These are phyloP conservation scores for Zoanthus gigantus DNA, from an alignment of 92 coral and sea anemone genomes.

Conservation along the genomic window DNA sequence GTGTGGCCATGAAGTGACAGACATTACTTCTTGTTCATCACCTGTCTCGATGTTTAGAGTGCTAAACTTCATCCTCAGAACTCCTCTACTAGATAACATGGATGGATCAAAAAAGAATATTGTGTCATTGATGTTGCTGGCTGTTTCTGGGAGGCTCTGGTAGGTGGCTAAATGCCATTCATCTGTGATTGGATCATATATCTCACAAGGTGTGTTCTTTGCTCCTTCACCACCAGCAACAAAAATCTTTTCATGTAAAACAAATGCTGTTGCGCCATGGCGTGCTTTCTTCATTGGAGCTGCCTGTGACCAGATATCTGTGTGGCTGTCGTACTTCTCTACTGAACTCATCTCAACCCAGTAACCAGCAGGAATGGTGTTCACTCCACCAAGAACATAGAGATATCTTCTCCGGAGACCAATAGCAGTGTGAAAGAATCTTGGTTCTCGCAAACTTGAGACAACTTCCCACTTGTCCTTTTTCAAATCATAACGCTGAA, in stretches of 20 bases:
- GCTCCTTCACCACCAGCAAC: constrained; percentile 74
- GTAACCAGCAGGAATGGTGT: constrained; percentile 59
- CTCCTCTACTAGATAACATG: constrained; percentile 44
- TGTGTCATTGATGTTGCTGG: constrained; percentile 44
- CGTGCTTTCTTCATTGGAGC: constrained; percentile 71
- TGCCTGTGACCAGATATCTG: constrained; percentile 66
- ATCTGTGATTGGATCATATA: constrained; percentile 64
- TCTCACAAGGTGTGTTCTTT: constrained; percentile 65
- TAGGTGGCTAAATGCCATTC: constrained; percentile 65
- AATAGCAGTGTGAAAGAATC: constrained; percentile 67
- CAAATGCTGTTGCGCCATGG: constrained; percentile 68
- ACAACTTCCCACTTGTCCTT: constrained; percentile 63
- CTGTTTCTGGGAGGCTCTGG: constrained; percentile 48
- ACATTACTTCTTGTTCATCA: constrained; percentile 41
- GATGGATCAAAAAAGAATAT: constrained; percentile 45
- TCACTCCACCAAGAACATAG: constrained; percentile 66
- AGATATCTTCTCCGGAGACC: constrained; percentile 59
- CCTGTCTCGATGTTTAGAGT: constrained; percentile 41
- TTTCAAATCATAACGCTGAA: constrained; percentile 68
- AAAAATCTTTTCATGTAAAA: constrained; percentile 64
- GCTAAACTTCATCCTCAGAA: constrained; percentile 43
- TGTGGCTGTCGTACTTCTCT: constrained; percentile 62
- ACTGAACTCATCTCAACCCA: constrained; percentile 64
- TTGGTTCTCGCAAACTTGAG: constrained; percentile 65
- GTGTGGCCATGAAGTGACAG: constrained; percentile 64